Evolutionary conservation across 1,140 invertebrate species (phyloP), one percentile per base, ranked within the genome.

Genomic region (Drosophila mauritiana): DNA sequence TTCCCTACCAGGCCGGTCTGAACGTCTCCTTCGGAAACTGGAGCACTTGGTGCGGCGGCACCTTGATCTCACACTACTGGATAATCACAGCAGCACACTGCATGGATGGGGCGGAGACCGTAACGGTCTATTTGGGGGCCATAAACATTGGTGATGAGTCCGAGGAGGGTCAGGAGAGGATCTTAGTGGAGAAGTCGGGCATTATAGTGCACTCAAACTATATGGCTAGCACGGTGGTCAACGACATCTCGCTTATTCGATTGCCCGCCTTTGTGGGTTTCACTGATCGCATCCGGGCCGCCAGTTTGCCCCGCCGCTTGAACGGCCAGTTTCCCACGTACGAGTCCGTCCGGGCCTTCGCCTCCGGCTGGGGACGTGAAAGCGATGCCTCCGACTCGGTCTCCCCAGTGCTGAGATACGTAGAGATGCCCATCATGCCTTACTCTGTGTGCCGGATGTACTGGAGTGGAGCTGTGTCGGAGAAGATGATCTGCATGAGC

Each of bases 81-180:
- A 70, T 88, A 34, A 20, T 86, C 11, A 88, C 83, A 0, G 83
- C 82, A 3, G 83, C 82, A 0, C 83, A 88, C 37, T 88, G 82
- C 59, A 39, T 74, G 48, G 65, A 79, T 13, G 51, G 27, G 0
- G 80, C 70, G 2, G 68, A 73, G 15, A 17, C 43, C 0, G 65
- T 67, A 1, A 68, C 39, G 0, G 64, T 76, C 7, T 69, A 73
- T 45, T 22, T 82, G 59, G 73, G 79, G 0, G 75, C 69, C 27
- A 64, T 57, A 6, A 68, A 80, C 22, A 73, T 77, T 8, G 62
- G 45, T 11, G 34, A 80, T 27, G 36, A 20, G 1, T 0, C 11
- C 0, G 79, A 81, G 40, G 12, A 49, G 1, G 73, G 64, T 0
- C 73, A 65, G 51, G 20, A 11, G 7, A 54, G 78, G 3, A 54